Evolutionary conservation across 1,140 invertebrate species (phyloP).

Genomic region (Aphis craccivora): DNA sequence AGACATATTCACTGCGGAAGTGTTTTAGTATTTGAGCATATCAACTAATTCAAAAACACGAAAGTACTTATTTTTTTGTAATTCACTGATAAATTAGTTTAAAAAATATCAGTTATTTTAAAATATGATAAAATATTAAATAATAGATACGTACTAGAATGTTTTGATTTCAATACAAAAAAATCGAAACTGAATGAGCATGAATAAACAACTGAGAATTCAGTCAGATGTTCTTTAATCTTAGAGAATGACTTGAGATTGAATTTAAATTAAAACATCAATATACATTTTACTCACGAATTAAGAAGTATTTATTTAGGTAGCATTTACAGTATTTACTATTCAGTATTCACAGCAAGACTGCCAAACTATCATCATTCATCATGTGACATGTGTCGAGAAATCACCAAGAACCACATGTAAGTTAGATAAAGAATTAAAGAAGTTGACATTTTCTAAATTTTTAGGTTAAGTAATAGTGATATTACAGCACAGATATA

Average conservation of each 20-base stretch:
- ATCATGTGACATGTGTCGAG: too few species aligned
- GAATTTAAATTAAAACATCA: not conserved
- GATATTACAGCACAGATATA: too few species aligned
- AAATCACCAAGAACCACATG: too few species aligned
- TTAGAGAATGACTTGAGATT: not conserved
- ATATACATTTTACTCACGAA: not conserved
- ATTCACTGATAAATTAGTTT: not conserved
- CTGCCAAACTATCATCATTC: too few species aligned
- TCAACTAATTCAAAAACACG: not conserved
- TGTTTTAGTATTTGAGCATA: conserved; percentile 6
- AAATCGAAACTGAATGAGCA: not conserved
- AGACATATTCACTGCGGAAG: conserved; percentile 34
- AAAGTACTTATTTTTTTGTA: not conserved
- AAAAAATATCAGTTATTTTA: not conserved
- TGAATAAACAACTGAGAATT: too few species aligned
- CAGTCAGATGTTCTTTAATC: too few species aligned
- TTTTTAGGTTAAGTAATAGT: not conserved
- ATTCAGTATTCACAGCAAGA: too few species aligned
- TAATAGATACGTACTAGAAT: not conserved
- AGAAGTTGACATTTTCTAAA: not conserved
- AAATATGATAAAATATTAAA: not conserved
- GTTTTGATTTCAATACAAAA: not conserved
- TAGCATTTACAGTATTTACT: too few species aligned
- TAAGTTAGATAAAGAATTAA: not conserved
- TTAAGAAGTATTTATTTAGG: not conserved